phyloP scores from a whole-genome alignment of 1,140 invertebrate genomes.

The Maniola jurtina region DNA sequence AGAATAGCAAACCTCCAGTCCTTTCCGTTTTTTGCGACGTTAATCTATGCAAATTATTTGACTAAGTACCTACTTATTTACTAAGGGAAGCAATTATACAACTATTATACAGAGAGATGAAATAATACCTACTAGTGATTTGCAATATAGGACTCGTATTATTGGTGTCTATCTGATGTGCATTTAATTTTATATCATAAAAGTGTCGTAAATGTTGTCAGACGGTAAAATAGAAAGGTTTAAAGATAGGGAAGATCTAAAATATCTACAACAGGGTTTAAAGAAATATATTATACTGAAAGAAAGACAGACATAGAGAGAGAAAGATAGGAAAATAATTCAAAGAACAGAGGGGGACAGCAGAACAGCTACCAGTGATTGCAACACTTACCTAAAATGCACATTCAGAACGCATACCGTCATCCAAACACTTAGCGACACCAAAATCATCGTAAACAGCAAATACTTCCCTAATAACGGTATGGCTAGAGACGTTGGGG shows the following conservation, averaged over 20 bases:
- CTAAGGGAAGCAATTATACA: too few species aligned
- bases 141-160: not conserved
- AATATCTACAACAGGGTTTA: not conserved
- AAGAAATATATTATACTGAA: slow-evolving; percentile 15
- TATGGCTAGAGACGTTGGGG: slow-evolving; percentile 97
- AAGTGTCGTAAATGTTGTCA: not conserved
- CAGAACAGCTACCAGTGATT: slow-evolving; percentile 9
- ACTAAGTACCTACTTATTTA: too few species aligned
- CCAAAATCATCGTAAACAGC: slow-evolving; percentile 98
- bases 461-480: slow-evolving; percentile 98
- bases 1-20: too few species aligned
- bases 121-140: not conserved
- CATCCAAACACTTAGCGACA: slow-evolving; percentile 97
- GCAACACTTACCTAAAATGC: slow-evolving; percentile 92
- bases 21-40: too few species aligned
- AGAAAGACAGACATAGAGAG: slow-evolving; percentile 12
- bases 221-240: not conserved
- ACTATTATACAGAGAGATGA: too few species aligned
- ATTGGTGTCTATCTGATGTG: not conserved
- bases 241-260: not conserved
- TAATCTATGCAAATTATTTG: too few species aligned
- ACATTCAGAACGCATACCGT: slow-evolving; percentile 98
- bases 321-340: slow-evolving; percentile 11
- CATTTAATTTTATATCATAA: not conserved
- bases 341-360: slow-evolving; percentile 4